Evolutionary conservation across 2,797 vertebrate species (phyloP).

Genomic region (Notolepis coatsorum): DNA sequence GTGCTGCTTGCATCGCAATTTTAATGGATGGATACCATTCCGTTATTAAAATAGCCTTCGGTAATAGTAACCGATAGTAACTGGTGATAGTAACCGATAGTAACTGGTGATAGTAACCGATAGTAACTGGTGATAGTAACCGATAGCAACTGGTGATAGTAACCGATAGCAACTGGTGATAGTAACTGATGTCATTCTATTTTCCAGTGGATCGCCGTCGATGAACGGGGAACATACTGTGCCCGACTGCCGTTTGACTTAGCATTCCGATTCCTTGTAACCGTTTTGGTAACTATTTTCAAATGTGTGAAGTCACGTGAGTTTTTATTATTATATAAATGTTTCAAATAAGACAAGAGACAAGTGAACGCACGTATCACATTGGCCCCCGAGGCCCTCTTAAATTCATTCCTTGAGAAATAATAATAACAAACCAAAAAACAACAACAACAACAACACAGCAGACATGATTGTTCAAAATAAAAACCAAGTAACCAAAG

Average conservation of each 20-base stretch:
- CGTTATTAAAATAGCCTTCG: conserved; percentile 22
- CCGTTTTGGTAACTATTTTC: conserved; percentile 41
- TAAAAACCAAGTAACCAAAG: conserved; percentile 36
- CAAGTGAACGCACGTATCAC: conserved; percentile 45
- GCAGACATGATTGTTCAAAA: conserved; percentile 53
- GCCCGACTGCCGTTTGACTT: conserved; percentile 7
- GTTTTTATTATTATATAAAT: conserved; percentile 40
- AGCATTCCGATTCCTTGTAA: conserved; percentile 6
- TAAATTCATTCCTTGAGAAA: not conserved
- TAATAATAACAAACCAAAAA: not conserved
- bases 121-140: too few species aligned
- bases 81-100: too few species aligned
- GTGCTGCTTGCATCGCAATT: conserved; percentile 69
- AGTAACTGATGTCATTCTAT: conserved; percentile 52
- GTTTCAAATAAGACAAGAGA: conserved; percentile 44
- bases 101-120: too few species aligned
- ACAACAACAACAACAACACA: conserved; percentile 40
- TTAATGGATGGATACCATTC: conserved; percentile 38
- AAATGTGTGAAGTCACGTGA: conserved; percentile 45
- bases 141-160: too few species aligned
- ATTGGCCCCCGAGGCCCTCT: conserved; percentile 35
- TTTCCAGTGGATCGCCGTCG: conserved; percentile 38
- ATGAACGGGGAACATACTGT: conserved; percentile 41
- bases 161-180: too few species aligned
- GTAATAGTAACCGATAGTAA: too few species aligned